phyloP scores from a whole-genome alignment of 2,113 vertebrate species.

The Cavia porcellus region DNA sequence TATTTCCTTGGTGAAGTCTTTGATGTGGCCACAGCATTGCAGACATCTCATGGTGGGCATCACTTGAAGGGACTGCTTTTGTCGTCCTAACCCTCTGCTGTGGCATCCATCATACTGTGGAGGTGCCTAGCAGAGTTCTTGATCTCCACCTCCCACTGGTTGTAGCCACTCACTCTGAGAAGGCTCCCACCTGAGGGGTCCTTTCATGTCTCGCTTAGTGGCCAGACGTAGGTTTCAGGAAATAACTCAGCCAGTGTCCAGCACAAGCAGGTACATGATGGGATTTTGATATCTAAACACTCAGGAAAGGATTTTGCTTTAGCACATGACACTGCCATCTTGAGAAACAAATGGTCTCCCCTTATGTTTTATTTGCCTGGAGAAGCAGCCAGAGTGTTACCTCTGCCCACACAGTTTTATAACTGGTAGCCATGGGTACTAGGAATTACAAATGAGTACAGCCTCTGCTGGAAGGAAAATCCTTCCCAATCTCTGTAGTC shows the following conservation, averaged over 20 bases:
- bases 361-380: background rate
- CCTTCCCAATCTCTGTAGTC: background rate
- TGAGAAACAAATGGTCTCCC: background rate
- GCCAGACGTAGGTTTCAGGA: background rate
- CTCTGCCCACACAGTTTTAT: background rate
- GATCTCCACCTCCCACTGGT: background rate
- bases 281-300: background rate
- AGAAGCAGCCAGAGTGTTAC: background rate
- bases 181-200: background rate
- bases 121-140: background rate
- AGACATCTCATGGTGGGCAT: background rate
- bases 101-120: rapidly evolving
- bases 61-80: background rate
- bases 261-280: background rate
- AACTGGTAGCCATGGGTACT: background rate
- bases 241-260: background rate
- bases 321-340: background rate
- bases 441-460: background rate
- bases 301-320: background rate
- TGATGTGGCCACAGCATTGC: background rate
- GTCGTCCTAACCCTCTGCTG: too few species aligned
- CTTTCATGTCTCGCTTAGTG: background rate
- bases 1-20: background rate
- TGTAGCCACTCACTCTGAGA: background rate
- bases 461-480: background rate